Percentiles rank a stretch among this genome's conserved stretches.
phyloP scores from a whole-genome alignment of 2,888 invertebrate species.

The Lasioglossum calceatum region DNA sequence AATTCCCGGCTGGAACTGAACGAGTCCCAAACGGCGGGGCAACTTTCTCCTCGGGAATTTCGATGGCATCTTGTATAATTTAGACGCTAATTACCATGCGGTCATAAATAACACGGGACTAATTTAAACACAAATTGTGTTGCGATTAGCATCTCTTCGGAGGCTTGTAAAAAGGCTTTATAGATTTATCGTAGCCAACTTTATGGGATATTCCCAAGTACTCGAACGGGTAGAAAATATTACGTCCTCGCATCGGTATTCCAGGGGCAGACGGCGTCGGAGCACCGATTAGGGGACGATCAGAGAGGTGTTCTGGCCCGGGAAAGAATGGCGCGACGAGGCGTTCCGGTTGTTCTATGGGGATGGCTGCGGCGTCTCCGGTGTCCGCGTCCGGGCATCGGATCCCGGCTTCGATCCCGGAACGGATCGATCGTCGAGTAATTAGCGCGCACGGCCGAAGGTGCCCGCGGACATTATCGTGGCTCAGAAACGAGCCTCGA shows the following conservation, averaged over 20 bases:
- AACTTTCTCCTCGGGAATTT: neutral
- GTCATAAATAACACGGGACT: neutral
- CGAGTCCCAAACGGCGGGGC: neutral
- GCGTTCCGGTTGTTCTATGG: neutral
- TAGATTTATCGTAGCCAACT: neutral
- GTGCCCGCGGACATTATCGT: constrained; percentile 70
- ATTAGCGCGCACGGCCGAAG: constrained; percentile 70
- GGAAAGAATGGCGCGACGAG: neutral
- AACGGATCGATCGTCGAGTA: constrained; percentile 62
- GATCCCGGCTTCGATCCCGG: constrained; percentile 57
- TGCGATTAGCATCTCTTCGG: neutral
- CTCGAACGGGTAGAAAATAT: no score
- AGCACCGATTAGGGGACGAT: neutral
- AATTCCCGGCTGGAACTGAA: neutral
- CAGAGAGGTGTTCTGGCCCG: neutral
- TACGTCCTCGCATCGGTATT: no score
- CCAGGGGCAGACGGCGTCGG: neutral
- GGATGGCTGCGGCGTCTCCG: neutral
- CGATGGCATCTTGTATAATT: neutral
- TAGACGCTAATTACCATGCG: neutral
- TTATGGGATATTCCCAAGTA: neutral
- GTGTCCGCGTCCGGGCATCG: constrained; percentile 36
- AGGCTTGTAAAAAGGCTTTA: no score
- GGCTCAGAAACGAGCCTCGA: constrained; percentile 72
- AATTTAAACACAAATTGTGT: neutral